Percentiles rank a stretch among this genome's conserved stretches.
These are phyloP conservation scores for Clarias fuscus DNA, from an alignment of 2,797 vertebrate genomes.

Conservation along the genomic window DNA sequence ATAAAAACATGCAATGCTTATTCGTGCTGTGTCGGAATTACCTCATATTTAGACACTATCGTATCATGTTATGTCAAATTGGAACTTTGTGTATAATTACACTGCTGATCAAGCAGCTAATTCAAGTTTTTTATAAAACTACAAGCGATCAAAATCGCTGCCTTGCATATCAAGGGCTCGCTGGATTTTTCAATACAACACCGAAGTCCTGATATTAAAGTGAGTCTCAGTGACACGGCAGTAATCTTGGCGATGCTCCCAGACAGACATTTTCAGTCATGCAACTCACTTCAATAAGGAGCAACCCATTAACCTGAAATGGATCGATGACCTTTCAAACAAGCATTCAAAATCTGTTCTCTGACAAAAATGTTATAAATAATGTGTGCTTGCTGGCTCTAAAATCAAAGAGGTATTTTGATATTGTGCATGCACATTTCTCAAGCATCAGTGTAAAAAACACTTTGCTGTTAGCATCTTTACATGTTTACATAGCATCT, in stretches of 20 bases:
- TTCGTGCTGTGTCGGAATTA: neutral
- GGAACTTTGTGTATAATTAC: neutral
- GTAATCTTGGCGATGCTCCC: neutral
- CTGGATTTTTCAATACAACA: neutral
- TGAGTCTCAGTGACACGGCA: neutral
- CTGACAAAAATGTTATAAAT: neutral
- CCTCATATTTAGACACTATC: neutral
- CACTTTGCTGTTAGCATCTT: no score
- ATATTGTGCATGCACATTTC: neutral
- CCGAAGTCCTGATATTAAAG: neutral
- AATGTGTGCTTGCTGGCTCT: neutral
- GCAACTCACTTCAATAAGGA: constrained; percentile 37
- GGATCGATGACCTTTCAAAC: neutral
- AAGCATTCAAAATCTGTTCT: neutral
- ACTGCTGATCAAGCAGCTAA: neutral
- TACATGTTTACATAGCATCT: no score
- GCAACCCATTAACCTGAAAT: constrained; percentile 3
- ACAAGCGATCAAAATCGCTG: neutral
- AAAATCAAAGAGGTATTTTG: neutral
- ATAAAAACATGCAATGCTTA: neutral
- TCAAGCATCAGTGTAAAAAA: neutral
- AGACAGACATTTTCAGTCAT: constrained; percentile 3
- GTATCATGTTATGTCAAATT: neutral
- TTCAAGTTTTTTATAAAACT: neutral
- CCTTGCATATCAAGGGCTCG: neutral